These are phyloP conservation scores for Corythornis madagascariensis DNA, from an alignment of 2,113 vertebrate species.

Conservation along the genomic window DNA sequence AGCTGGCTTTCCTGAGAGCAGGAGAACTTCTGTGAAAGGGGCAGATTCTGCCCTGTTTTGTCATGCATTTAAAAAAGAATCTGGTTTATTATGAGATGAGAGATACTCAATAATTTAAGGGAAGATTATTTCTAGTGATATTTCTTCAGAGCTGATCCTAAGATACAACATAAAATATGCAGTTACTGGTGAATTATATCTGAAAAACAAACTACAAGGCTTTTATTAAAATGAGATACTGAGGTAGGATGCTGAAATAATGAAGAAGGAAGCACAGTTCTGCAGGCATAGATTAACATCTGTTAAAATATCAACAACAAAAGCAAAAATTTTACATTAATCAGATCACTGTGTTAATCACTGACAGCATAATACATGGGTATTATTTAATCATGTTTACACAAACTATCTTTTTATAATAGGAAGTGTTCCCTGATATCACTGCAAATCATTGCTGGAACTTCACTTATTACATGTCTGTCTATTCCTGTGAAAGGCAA, in stretches of 20 bases:
- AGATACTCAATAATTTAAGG: background rate
- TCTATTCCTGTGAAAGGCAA: background rate
- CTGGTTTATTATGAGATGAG: background rate
- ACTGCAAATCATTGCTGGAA: background rate
- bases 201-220: background rate
- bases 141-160: background rate
- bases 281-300: background rate
- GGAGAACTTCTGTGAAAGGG: background rate
- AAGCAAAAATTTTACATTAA: background rate
- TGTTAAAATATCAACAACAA: background rate
- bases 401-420: background rate
- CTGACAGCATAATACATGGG: background rate
- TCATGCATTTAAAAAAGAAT: background rate
- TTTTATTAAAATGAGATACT: background rate
- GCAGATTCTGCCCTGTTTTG: background rate
- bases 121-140: background rate
- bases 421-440: background rate
- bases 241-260: background rate
- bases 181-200: background rate
- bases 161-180: background rate
- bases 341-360: background rate
- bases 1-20: background rate
- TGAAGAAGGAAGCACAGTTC: background rate
- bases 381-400: background rate
- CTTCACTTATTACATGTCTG: background rate